Conservation (phyloP, 2,113 vertebrate genomes). For the Engystomops pustulosus region DNA sequence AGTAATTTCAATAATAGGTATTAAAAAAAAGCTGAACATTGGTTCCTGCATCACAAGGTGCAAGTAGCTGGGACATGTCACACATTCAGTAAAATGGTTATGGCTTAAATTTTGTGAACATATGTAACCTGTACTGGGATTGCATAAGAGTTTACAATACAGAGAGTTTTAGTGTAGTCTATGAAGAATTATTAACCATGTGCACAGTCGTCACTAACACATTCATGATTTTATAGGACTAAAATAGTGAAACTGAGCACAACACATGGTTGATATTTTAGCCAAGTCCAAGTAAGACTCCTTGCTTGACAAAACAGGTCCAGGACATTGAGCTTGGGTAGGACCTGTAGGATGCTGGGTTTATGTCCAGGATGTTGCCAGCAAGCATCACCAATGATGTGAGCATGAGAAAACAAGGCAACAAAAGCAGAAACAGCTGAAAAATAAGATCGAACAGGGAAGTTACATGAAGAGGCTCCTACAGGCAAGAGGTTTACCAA, state of each 20-base stretch:
- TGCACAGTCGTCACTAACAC: slow-evolving; percentile 13
- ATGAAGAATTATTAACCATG: not conserved
- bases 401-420: slow-evolving; percentile 11
- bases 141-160: slow-evolving; percentile 26
- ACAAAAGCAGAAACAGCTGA: slow-evolving; percentile 27
- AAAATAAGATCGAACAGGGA: not conserved
- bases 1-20: not conserved
- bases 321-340: not conserved
- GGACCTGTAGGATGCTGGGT: not conserved
- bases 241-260: slow-evolving; percentile 2
- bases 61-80: not conserved
- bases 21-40: not conserved
- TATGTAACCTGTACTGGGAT: not conserved
- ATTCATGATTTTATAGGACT: slow-evolving; percentile 5
- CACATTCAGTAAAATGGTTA: slow-evolving; percentile 39
- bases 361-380: slow-evolving; percentile 10
- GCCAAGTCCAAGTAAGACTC: not conserved
- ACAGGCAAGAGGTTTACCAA: not conserved
- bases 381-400: not conserved
- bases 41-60: not conserved
- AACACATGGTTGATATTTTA: slow-evolving; percentile 3
- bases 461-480: not conserved
- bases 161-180: not conserved
- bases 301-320: not conserved
- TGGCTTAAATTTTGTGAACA: slow-evolving; percentile 43